Evolutionary conservation across 2,888 invertebrate species (phyloP).

Genomic region (Danaus chrysippus): DNA sequence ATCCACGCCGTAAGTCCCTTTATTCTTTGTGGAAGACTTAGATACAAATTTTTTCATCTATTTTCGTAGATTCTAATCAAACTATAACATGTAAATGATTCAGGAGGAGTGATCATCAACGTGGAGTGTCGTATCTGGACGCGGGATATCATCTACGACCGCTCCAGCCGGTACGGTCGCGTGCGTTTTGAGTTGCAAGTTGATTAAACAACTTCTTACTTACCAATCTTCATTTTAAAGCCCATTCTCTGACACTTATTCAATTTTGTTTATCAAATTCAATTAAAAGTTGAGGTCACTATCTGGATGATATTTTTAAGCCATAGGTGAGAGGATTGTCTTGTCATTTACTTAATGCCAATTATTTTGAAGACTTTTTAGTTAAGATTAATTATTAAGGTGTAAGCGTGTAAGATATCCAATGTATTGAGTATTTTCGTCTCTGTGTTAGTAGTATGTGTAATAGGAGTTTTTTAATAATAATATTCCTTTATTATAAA

Average conservation of each 20-base stretch:
- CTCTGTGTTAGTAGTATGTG: not conserved
- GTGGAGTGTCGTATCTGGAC: constrained; percentile 74
- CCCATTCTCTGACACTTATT: too few species aligned
- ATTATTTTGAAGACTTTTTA: constrained; percentile 3
- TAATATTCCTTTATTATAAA: not conserved
- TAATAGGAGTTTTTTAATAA: not conserved
- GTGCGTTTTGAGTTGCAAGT: constrained; percentile 66
- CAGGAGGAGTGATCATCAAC: constrained; percentile 68
- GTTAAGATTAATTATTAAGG: not conserved
- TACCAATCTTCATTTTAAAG: too few species aligned
- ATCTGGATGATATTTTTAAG: not conserved
- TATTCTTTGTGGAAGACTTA: not conserved
- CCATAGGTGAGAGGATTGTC: constrained; percentile 4
- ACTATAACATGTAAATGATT: constrained; percentile 1
- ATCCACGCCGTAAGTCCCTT: constrained; percentile 57
- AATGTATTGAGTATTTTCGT: not conserved
- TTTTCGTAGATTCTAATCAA: not conserved
- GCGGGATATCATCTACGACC: constrained; percentile 64
- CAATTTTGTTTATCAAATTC: too few species aligned
- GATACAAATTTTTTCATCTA: not conserved
- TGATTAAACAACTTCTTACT: constrained; percentile 41
- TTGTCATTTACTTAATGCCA: constrained; percentile 1
- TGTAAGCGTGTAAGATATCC: not conserved
- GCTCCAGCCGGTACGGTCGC: constrained; percentile 57
- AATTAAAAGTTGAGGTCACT: too few species aligned